These are phyloP conservation scores for Rhopalosiphum nymphaeae DNA, from an alignment of 2,888 invertebrate species.

Conservation along the genomic window DNA sequence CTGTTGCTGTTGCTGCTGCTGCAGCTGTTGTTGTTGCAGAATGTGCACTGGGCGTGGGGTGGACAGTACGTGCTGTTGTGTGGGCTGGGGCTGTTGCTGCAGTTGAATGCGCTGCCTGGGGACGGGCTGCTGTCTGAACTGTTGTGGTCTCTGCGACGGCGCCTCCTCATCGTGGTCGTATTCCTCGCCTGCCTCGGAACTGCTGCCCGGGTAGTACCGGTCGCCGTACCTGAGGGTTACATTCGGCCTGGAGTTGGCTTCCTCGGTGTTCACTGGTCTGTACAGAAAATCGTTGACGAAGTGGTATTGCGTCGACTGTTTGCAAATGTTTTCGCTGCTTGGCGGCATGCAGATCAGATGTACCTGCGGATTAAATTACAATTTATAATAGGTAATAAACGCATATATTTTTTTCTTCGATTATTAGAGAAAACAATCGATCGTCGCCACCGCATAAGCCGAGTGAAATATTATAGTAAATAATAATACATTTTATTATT, in stretches of 20 bases:
- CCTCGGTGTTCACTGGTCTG: constrained; percentile 87
- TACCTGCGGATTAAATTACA: constrained; percentile 74
- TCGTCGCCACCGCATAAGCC: too few relatives aligned
- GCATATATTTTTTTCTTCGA: too few relatives aligned
- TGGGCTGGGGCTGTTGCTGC: constrained; percentile 69
- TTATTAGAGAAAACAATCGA: too few relatives aligned
- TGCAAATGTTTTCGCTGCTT: constrained; percentile 88
- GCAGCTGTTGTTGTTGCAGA: constrained; percentile 67
- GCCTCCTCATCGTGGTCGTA: constrained; percentile 73
- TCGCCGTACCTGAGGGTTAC: constrained; percentile 85
- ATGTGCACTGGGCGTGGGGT: constrained; percentile 78
- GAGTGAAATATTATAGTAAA: too few relatives aligned
- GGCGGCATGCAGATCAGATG: constrained; percentile 95
- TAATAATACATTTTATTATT: too few relatives aligned
- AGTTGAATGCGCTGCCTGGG: constrained; percentile 67
- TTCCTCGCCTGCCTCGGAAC: constrained; percentile 78
- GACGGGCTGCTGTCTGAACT: constrained; percentile 68
- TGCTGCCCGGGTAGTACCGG: constrained; percentile 85
- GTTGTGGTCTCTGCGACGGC: constrained; percentile 68
- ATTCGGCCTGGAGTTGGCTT: constrained; percentile 84
- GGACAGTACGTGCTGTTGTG: constrained; percentile 73
- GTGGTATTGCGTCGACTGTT: constrained; percentile 89
- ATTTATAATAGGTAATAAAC: too few relatives aligned
- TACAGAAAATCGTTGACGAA: constrained; percentile 94
- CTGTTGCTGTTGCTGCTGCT: constrained; percentile 66